Percentiles rank a stretch among this genome's conserved stretches.
These are phyloP conservation scores for Fringilla coelebs DNA, from an alignment of 2,797 vertebrate species.

Conservation along the genomic window DNA sequence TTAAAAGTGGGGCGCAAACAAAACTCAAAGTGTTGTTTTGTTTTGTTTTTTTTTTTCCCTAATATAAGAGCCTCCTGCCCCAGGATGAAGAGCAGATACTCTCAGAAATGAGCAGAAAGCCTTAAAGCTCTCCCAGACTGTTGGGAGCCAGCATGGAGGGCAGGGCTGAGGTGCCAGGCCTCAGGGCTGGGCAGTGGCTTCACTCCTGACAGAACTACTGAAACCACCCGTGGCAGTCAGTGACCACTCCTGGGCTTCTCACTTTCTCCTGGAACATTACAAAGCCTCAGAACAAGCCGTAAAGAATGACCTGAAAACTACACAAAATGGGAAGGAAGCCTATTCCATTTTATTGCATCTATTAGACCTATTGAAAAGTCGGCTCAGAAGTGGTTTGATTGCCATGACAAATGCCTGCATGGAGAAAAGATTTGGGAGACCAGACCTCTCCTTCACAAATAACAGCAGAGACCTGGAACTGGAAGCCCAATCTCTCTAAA, in stretches of 20 bases:
- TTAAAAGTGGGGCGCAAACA: neutral
- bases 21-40: neutral
- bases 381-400: constrained; percentile 16
- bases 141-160: fast-evolving
- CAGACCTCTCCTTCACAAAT: constrained; percentile 30
- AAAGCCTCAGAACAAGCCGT: neutral
- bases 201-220: neutral
- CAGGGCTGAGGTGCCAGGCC: neutral
- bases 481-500: neutral
- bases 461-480: neutral
- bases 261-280: neutral
- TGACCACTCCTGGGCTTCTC: neutral
- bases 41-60: fast-evolving
- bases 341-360: constrained; percentile 9
- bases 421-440: neutral
- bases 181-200: neutral
- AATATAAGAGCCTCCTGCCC: neutral
- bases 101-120: neutral
- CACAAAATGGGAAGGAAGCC: neutral
- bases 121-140: neutral
- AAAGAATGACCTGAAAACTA: constrained; percentile 14
- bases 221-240: neutral
- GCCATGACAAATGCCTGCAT: neutral
- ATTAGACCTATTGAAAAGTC: constrained; percentile 34
- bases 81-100: neutral